Base-by-base conservation (phyloP, 2,797 vertebrate genomes). In the Meda fulgida region DNA sequence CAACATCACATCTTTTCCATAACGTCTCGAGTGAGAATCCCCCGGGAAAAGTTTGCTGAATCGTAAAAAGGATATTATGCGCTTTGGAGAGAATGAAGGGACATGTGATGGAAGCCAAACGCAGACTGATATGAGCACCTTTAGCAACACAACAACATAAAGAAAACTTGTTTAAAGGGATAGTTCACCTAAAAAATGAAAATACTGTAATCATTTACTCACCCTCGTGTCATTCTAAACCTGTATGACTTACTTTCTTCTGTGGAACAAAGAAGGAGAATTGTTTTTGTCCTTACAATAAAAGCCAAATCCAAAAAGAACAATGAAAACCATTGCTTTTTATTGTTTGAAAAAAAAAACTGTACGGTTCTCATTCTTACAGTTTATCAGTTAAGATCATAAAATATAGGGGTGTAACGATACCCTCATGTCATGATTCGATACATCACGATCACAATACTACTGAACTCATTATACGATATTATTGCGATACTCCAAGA, bases 1-100 rank as follows among this genome's bases (percentile, higher is more conserved):
- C 83, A 84, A 78, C 83, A 84, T 84, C 75, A 78, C 83, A 78
- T 84, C 83, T 84, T 84, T 84, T 84, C 82, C 82, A 78, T 84
- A 84, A 84, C 82, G 82, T 84, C 82, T 84, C 34, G 65, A 84
- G 83, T 78, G 83, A 84, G 75, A 78, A 84, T 84, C 83, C 73
- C 73, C 83, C 58, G 83, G 83, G 83, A 84, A 69, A 78, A 78
- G 75, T 84, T 84, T 84, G 83, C 83, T 78, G 83, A 84, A 84
- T 78, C 65, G 65, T 84, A 84, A 84, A 84, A 84, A 78, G 65
- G 83, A 78, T 84, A 84, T 84, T 78, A 84, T 60, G 83, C 73
- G 83, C 83, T 84, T 84, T 84, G 65, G 73, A 78, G 65, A 70
- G 65, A 84, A 84, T 34, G 83, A 69, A 84, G 65, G 18, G 75